Evolutionary conservation across 2,113 vertebrate genomes (phyloP), one percentile per base, ranked within the genome.

Genomic region (Progne subis): DNA sequence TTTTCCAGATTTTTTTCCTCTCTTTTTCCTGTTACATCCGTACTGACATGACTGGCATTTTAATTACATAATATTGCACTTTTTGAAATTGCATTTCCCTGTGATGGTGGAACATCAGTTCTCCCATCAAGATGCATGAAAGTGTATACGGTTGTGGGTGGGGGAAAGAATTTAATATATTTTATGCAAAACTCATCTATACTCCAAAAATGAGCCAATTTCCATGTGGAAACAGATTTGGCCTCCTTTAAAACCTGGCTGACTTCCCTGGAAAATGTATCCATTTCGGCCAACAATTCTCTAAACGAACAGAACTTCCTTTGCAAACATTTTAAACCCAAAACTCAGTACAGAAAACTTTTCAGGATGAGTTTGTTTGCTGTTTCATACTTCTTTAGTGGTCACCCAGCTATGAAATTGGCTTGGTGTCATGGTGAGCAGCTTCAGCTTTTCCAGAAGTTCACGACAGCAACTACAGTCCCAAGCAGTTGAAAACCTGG

Each of bases 161-260:
- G 71, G 82, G 88, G 64, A 92, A 88, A 21, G 59, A 93, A 92
- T 88, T 92, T 83, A 80, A 94, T 96, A 90, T 80, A 74, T 95
- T 96, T 95, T 88, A 74, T 92, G 82, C 78, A 94, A 82, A 94
- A 82, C 46, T 90, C 90, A 95, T 96, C 87, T 88, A 69, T 85
- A 67, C 79, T 92, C 49, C 31, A 95, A 96, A 95, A 94, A 91
- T 23, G 87, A 95, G 87, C 91, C 93, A 91, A 65, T 96, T 96
- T 95, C 93, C 91, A 95, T 86, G 90, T 96, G 90, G 93, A 95
- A 96, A 96, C 95, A 93, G 91, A 95, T 91, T 87, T 96, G 90
- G 94, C 88, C 85, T 96, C 92, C 55, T 88, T 88, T 88, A 77
- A 88, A 94, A 92, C 61, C 87, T 95, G 95, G 94, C 94, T 89